Conservation (phyloP, 2,113 vertebrate genomes). For the Misgurnus mizolepis region DNA sequence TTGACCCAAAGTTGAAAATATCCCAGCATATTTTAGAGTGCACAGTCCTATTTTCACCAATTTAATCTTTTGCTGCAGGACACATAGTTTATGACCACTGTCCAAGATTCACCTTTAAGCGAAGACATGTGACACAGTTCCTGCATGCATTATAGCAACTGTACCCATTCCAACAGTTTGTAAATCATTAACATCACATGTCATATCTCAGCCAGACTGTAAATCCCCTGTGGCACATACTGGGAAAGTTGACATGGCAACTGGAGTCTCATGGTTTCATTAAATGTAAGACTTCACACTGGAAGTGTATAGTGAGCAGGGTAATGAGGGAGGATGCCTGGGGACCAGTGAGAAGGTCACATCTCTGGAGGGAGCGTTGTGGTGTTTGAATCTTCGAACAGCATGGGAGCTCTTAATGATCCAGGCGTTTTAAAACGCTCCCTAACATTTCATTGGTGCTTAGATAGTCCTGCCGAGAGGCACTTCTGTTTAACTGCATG, state of each 20-base stretch:
- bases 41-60: too few relatives aligned
- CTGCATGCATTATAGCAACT: conserved; percentile 11
- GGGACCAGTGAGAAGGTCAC: conserved; percentile 53
- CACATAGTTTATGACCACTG: neutral
- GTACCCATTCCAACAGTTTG: neutral
- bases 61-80: too few relatives aligned
- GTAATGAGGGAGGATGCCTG: conserved; percentile 47
- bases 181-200: conserved; percentile 32
- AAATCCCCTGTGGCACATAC: conserved; percentile 35
- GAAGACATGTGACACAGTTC: neutral
- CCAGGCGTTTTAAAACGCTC: conserved; percentile 37
- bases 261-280: conserved; percentile 40
- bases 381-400: conserved; percentile 38
- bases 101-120: neutral
- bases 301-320: conserved; percentile 33
- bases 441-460: conserved; percentile 29
- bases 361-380: conserved; percentile 41
- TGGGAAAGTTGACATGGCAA: conserved; percentile 42
- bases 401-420: conserved; percentile 52
- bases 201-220: neutral
- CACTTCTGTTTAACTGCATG: conserved; percentile 14
- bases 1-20: too few relatives aligned
- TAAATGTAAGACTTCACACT: conserved; percentile 31
- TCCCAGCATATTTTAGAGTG: too few relatives aligned
- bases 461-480: conserved; percentile 8